A percentile compares a stretch with the other conserved stretches of the same genome.
phyloP scores from a whole-genome alignment of 2,888 invertebrate genomes.

The Abrostola tripartita region DNA sequence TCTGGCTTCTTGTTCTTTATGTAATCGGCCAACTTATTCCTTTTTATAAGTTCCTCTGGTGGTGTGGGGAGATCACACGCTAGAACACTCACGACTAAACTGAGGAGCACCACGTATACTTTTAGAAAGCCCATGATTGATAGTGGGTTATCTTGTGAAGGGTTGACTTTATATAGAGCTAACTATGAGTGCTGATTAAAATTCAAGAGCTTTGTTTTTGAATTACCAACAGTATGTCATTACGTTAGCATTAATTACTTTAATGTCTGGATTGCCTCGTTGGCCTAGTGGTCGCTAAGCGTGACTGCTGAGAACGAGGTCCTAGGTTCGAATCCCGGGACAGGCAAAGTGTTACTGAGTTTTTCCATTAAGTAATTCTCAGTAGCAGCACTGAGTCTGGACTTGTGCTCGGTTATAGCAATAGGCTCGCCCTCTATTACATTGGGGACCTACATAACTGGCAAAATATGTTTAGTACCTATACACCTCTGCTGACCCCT shows the following conservation, averaged over 20 bases:
- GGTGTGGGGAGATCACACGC: conserved; percentile 29
- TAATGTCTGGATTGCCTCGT: too few species aligned
- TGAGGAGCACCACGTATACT: conserved; percentile 45
- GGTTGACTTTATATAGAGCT: conserved; percentile 36
- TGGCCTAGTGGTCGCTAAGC: too few species aligned
- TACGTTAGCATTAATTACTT: background rate
- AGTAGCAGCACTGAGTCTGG: too few species aligned
- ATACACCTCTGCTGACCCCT: too few species aligned
- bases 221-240: background rate
- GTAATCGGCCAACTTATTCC: conserved; percentile 6
- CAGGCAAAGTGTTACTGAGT: too few species aligned
- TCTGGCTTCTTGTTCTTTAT: conserved; percentile 10
- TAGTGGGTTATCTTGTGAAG: background rate
- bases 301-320: too few species aligned
- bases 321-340: too few species aligned
- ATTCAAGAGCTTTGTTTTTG: conserved; percentile 35
- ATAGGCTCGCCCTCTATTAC: too few species aligned
- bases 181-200: conserved; percentile 34
- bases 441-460: too few species aligned
- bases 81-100: conserved; percentile 53
- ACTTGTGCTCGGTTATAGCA: too few species aligned
- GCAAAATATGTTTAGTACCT: too few species aligned
- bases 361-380: too few species aligned
- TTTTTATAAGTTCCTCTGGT: conserved; percentile 1
- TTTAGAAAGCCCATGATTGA: conserved; percentile 39